Evolutionary conservation across 2,797 vertebrate species (phyloP).

Genomic region (Trachops cirrhosus): DNA sequence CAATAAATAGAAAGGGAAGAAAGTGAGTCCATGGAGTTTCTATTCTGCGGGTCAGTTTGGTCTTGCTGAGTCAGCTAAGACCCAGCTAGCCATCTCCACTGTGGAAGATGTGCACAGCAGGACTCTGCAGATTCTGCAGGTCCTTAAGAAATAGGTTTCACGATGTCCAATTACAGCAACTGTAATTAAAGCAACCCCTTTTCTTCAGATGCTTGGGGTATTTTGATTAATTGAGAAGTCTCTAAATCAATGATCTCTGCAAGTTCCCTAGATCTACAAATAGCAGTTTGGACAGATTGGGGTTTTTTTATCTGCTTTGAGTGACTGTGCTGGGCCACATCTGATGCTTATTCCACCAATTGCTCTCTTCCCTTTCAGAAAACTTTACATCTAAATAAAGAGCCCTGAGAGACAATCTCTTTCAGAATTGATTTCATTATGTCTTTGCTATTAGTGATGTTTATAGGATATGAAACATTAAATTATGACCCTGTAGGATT

Average conservation of each 20-base stretch:
- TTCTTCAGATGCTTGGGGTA: conserved; percentile 60
- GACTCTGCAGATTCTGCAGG: conserved; percentile 62
- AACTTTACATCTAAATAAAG: conserved; percentile 20
- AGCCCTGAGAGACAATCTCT: conserved; percentile 21
- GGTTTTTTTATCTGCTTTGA: not conserved
- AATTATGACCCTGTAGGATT: conserved; percentile 63
- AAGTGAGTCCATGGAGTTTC: not conserved
- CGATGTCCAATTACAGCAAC: conserved; percentile 63
- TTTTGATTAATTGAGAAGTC: conserved; percentile 70
- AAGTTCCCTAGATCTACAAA: conserved; percentile 50
- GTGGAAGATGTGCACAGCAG: conserved; percentile 63
- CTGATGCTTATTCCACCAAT: not conserved
- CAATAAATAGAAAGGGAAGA: not conserved
- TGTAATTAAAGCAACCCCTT: conserved; percentile 72
- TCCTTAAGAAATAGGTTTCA: conserved; percentile 63
- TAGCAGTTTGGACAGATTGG: not conserved
- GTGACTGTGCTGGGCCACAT: not conserved
- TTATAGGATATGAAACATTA: conserved; percentile 45
- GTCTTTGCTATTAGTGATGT: conserved; percentile 58
- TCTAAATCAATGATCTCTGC: conserved; percentile 47
- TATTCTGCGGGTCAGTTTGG: not conserved
- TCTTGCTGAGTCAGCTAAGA: not conserved
- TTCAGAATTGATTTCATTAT: conserved; percentile 58
- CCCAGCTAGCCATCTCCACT: conserved; percentile 36
- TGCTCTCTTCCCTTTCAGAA: conserved; percentile 20